These are phyloP conservation scores for Orussus abietinus DNA, from an alignment of 1,140 invertebrate genomes.

Conservation along the genomic window DNA sequence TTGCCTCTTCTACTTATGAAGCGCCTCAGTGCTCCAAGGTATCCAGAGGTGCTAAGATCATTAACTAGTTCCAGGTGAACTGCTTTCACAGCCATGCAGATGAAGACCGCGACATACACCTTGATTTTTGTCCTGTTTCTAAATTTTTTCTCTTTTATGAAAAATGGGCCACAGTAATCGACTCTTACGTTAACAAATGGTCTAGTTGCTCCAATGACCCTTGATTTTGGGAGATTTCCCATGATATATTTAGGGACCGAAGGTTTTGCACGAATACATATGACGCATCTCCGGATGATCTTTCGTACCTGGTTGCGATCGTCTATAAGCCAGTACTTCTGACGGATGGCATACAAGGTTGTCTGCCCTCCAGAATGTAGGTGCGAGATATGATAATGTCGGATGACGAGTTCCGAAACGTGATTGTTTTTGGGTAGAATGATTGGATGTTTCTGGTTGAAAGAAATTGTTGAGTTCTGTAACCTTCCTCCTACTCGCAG, in stretches of 20 bases:
- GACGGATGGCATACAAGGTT: slow-evolving; percentile 12
- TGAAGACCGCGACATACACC: slow-evolving; percentile 11
- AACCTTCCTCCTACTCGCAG: slow-evolving; percentile 42
- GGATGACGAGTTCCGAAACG: slow-evolving; percentile 18
- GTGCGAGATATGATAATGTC: slow-evolving; percentile 25
- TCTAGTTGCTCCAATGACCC: slow-evolving; percentile 3
- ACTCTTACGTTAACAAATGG: slow-evolving; percentile 28
- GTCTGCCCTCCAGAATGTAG: slow-evolving; percentile 35
- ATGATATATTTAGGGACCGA: slow-evolving; percentile 19
- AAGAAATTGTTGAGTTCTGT: slow-evolving; percentile 21
- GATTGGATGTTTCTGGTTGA: slow-evolving; percentile 34
- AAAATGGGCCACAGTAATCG: slow-evolving; percentile 35
- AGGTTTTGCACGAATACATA: slow-evolving; percentile 10
- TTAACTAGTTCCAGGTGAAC: slow-evolving; percentile 35
- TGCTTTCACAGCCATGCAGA: slow-evolving; percentile 18
- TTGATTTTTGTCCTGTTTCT: slow-evolving; percentile 14
- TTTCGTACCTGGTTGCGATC: slow-evolving; percentile 14
- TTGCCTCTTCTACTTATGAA: slow-evolving; percentile 27
- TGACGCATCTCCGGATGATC: slow-evolving; percentile 12
- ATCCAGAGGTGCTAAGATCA: slow-evolving; percentile 26
- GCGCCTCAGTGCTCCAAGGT: slow-evolving; percentile 24
- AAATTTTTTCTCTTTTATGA: slow-evolving; percentile 24
- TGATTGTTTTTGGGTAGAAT: slow-evolving; percentile 27
- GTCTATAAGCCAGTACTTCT: slow-evolving; percentile 20
- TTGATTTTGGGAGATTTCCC: slow-evolving; percentile 19